Conservation (phyloP, 1,140 invertebrate species). For the Papilio aristodemus region DNA sequence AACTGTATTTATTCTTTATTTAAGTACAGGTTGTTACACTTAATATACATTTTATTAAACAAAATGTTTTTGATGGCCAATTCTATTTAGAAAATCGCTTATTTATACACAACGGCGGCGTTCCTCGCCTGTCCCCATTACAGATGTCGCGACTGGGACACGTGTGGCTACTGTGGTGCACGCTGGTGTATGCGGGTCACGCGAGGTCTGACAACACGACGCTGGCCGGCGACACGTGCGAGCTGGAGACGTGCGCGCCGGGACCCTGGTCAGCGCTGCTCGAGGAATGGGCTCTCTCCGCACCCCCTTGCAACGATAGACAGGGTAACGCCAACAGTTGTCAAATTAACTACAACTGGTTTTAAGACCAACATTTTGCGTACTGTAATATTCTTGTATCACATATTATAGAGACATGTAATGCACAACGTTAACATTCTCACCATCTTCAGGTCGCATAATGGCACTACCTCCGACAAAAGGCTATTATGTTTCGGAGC, state of each 20-base stretch:
- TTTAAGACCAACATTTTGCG: too few species aligned
- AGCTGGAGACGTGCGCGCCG: conserved; percentile 36
- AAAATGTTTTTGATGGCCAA: too few species aligned
- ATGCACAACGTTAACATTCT: too few species aligned
- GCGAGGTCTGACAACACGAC: conserved; percentile 45
- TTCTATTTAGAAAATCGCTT: too few species aligned
- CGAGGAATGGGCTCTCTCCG: conserved; percentile 67
- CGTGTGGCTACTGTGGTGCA: conserved; percentile 32
- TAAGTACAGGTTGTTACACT: too few species aligned
- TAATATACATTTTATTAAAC: too few species aligned
- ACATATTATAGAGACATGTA: too few species aligned
- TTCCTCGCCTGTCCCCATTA: background rate
- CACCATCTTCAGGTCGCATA: conserved; percentile 57
- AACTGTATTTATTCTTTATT: too few species aligned
- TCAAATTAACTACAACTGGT: too few species aligned
- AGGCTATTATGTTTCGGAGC: conserved; percentile 74
- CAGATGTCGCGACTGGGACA: too few species aligned
- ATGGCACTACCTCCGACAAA: conserved; percentile 65
- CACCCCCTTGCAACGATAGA: conserved; percentile 45
- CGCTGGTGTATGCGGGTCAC: conserved; percentile 29
- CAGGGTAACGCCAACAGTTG: conserved; percentile 47
- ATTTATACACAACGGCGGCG: too few species aligned
- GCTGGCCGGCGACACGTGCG: conserved; percentile 44
- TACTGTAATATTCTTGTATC: too few species aligned
- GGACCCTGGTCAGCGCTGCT: conserved; percentile 65